These are phyloP conservation scores for Passer montanus DNA, from an alignment of 2,113 vertebrate genomes.

Conservation along the genomic window DNA sequence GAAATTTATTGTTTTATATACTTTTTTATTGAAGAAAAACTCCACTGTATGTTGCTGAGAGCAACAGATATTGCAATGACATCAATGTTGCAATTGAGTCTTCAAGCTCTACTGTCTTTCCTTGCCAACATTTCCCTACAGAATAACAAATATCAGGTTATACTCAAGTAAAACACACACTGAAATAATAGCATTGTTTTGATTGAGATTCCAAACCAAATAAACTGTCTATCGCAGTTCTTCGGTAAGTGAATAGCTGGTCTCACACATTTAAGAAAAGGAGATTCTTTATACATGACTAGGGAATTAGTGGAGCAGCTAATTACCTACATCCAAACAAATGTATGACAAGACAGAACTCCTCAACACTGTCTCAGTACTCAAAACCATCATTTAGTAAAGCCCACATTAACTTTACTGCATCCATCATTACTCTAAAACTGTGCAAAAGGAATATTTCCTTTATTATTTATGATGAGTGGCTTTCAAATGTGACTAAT, in stretches of 20 bases:
- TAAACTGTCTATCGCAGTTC: neutral
- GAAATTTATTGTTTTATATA: conserved; percentile 46
- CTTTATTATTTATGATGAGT: neutral
- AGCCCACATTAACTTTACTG: neutral
- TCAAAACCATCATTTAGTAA: neutral
- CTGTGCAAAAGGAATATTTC: neutral
- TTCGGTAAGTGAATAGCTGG: neutral
- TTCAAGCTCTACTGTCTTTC: conserved; percentile 8
- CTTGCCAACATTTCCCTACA: neutral
- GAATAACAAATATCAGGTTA: neutral
- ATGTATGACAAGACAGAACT: neutral
- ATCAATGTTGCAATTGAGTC: neutral
- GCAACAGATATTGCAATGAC: conserved; percentile 25
- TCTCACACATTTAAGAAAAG: neutral
- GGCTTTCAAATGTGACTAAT: neutral
- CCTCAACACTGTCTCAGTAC: neutral
- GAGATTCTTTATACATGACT: neutral
- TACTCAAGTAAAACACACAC: neutral
- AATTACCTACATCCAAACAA: neutral
- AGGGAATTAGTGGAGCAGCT: neutral
- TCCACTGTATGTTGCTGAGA: conserved; percentile 39
- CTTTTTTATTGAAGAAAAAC: conserved; percentile 34
- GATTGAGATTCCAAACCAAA: neutral
- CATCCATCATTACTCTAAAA: neutral
- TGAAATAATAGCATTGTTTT: neutral